These are phyloP conservation scores for Hemicentrotus pulcherrimus DNA, from an alignment of 35 echinoderm and acorn worm species.

Conservation along the genomic window DNA sequence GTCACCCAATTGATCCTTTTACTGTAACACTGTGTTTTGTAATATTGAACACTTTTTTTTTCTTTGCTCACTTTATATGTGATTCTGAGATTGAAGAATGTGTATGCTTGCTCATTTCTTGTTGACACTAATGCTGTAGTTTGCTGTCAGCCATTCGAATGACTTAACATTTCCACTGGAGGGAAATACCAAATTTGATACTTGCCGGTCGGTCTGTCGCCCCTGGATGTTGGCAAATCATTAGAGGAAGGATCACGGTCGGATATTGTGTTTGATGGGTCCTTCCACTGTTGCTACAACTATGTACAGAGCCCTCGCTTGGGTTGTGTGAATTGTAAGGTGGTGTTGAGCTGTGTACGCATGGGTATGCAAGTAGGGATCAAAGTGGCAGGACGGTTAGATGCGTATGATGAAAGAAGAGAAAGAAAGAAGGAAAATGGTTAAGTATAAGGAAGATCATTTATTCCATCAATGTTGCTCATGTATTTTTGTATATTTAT, in stretches of 20 bases:
- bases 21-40: too few species aligned
- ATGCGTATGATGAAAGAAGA: not conserved
- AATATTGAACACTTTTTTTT: too few species aligned
- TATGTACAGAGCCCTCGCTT: not conserved
- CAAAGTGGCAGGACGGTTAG: too few species aligned
- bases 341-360: too few species aligned
- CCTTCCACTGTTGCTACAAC: not conserved
- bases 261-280: not conserved
- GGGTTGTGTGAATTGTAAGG: too few species aligned
- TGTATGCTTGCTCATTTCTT: not conserved
- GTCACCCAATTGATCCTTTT: too few species aligned
- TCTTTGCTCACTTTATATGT: too few species aligned
- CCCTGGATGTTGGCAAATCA: not conserved
- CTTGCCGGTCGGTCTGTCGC: not conserved
- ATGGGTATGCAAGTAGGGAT: too few species aligned
- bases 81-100: not conserved
- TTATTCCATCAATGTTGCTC: too few species aligned
- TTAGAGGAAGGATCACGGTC: not conserved
- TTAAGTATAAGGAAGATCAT: too few species aligned
- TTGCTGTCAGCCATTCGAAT: not conserved
- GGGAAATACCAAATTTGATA: not conserved
- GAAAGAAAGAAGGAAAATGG: not conserved
- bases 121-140: not conserved
- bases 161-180: not conserved
- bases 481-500: too few species aligned